Evolutionary conservation across 2,888 invertebrate species (phyloP).

Genomic region (Hofmannophila pseudospretella): DNA sequence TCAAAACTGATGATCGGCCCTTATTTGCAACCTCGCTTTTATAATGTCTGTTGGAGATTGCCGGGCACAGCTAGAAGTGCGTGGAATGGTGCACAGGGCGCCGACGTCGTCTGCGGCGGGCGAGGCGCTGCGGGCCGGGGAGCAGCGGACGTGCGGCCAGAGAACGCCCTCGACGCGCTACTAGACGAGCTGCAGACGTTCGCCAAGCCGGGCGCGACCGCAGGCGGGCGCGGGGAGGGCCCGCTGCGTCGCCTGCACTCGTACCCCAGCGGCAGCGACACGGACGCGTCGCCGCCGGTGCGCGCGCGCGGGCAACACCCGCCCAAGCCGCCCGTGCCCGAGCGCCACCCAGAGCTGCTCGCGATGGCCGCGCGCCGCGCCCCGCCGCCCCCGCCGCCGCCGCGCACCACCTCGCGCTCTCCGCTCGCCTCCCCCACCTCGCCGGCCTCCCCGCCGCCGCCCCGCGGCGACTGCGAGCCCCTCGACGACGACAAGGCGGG

Average conservation of each 20-base stretch:
- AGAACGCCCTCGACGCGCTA: conserved; percentile 98
- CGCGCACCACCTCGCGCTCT: conserved; percentile 92
- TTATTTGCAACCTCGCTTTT: conserved; percentile 58
- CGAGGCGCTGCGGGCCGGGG: conserved; percentile 45
- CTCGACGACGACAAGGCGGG: conserved; percentile 44
- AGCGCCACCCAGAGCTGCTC: conserved; percentile 87
- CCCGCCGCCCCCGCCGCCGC: conserved; percentile 91
- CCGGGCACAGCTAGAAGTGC: conserved; percentile 56
- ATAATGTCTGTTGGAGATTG: conserved; percentile 42
- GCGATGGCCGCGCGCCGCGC: conserved; percentile 84
- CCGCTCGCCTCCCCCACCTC: conserved; percentile 91
- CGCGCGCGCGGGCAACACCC: conserved; percentile 78
- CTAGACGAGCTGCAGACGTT: conserved; percentile 95
- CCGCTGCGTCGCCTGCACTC: conserved; percentile 87
- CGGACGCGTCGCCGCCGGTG: conserved; percentile 86
- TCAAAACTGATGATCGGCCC: conserved; percentile 2
- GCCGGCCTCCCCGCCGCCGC: conserved; percentile 80
- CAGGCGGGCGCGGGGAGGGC: conserved; percentile 45
- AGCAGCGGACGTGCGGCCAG: conserved; percentile 80
- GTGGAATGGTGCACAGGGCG: conserved; percentile 66
- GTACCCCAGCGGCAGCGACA: conserved; percentile 91
- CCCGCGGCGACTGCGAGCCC: conserved; percentile 71
- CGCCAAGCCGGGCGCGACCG: conserved; percentile 81
- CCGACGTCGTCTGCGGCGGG: conserved; percentile 47
- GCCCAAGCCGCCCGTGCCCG: conserved; percentile 88